Evolutionary conservation across 53 echinoderm and acorn worm genomes (phyloP).

Genomic region (Holothuria leucospilota): DNA sequence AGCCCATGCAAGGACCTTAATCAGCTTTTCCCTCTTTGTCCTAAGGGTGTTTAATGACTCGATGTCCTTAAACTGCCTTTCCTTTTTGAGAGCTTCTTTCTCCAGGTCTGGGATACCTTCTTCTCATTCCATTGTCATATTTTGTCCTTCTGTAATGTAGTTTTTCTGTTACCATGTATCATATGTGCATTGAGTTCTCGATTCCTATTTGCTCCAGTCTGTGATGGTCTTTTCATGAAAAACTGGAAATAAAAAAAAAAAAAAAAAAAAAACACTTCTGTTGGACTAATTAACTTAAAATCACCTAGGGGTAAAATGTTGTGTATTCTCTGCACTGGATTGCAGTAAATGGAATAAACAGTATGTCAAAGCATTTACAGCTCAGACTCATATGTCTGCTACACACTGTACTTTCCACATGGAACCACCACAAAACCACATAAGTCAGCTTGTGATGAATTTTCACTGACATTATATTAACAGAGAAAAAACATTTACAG

Average conservation of each 20-base stretch:
- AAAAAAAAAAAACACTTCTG: background rate
- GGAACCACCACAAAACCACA: no score
- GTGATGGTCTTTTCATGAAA: conserved; percentile 97
- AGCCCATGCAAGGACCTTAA: conserved; percentile 82
- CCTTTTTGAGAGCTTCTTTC: conserved; percentile 68
- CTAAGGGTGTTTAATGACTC: conserved; percentile 72
- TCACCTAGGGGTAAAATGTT: no score
- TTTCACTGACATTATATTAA: no score
- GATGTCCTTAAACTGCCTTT: conserved; percentile 80
- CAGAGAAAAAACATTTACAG: no score
- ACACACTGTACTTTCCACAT: no score
- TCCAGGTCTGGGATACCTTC: conserved; percentile 84
- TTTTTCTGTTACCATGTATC: conserved; percentile 74
- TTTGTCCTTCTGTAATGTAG: conserved; percentile 64
- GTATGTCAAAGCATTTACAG: no score
- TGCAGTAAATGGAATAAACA: no score
- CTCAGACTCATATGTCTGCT: no score
- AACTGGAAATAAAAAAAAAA: conserved; percentile 70
- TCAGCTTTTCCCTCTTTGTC: conserved; percentile 66
- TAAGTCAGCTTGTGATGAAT: no score
- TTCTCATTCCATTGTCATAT: conserved; percentile 59
- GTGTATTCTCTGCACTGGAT: no score
- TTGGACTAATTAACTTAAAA: no score
- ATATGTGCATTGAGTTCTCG: conserved; percentile 73
- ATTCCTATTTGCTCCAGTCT: conserved; percentile 87